Evolutionary conservation across 2,888 invertebrate genomes (phyloP).

Genomic region (Camptogramma bilineatum): DNA sequence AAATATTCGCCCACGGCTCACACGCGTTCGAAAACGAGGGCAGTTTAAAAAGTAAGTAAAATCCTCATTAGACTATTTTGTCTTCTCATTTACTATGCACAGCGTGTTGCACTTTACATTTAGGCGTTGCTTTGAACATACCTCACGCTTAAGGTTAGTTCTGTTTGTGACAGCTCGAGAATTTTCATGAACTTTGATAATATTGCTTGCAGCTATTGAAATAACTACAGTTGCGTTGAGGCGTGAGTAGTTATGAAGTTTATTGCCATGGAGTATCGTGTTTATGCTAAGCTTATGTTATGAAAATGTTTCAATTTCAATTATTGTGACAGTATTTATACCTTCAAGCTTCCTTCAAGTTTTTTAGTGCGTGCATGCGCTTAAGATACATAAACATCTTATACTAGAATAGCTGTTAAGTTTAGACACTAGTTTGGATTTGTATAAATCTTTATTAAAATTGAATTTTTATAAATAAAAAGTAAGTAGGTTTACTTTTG

Average conservation of each 20-base stretch:
- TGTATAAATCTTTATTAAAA: too few relatives aligned
- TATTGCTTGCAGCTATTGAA: constrained; percentile 20
- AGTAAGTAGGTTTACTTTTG: too few relatives aligned
- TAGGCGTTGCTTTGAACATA: constrained; percentile 14
- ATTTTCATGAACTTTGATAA: constrained; percentile 29
- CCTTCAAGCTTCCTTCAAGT: not conserved
- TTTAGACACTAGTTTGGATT: too few relatives aligned
- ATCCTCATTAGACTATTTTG: too few relatives aligned
- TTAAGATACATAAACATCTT: not conserved
- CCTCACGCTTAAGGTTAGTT: constrained; percentile 10
- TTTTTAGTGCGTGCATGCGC: not conserved
- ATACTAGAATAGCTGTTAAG: too few relatives aligned
- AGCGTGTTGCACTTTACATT: not conserved
- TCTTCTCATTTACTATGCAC: not conserved
- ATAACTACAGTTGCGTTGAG: constrained; percentile 21
- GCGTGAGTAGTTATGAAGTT: constrained; percentile 6
- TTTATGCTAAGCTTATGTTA: not conserved
- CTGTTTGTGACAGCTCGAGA: constrained; percentile 18
- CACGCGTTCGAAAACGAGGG: too few relatives aligned
- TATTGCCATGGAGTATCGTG: constrained; percentile 19
- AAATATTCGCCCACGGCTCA: too few relatives aligned
- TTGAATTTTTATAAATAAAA: too few relatives aligned
- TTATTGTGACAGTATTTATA: not conserved
- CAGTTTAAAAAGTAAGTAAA: too few relatives aligned
- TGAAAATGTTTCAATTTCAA: not conserved